phyloP scores from a whole-genome alignment of 2,113 vertebrate species.

The Synchiropus splendidus region DNA sequence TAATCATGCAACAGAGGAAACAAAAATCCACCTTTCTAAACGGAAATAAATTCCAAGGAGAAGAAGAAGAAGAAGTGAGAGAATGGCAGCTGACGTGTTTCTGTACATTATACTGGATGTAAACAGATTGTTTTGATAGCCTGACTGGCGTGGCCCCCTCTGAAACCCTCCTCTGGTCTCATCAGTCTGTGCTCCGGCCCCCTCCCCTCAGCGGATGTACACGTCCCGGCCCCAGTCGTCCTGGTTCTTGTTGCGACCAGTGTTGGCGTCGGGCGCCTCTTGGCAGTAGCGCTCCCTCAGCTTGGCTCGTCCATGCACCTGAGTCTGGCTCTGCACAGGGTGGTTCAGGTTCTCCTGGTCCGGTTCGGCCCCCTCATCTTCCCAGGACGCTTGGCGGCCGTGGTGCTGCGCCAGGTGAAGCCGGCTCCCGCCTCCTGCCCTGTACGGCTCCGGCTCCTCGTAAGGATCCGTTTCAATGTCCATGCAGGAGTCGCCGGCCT shows the following conservation, averaged over 20 bases:
- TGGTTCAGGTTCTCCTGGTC: constrained; percentile 80
- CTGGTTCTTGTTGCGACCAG: constrained; percentile 72
- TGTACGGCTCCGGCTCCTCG: constrained; percentile 76
- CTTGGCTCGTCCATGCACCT: constrained; percentile 73
- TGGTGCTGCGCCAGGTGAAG: constrained; percentile 65
- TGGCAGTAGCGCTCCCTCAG: constrained; percentile 78
- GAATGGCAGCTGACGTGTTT: constrained; percentile 50
- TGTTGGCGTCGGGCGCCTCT: constrained; percentile 62
- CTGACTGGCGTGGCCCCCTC: constrained; percentile 37
- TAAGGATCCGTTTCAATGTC: constrained; percentile 91
- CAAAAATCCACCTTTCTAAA: constrained; percentile 41
- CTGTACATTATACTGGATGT: constrained; percentile 62
- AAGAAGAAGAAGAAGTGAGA: constrained; percentile 38
- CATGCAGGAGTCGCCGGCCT: constrained; percentile 83
- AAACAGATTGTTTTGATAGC: constrained; percentile 58
- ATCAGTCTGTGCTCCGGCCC: constrained; percentile 20
- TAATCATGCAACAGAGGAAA: constrained; percentile 67
- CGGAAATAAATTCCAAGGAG: constrained; percentile 51
- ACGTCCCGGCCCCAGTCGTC: constrained; percentile 86
- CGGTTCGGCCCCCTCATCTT: constrained; percentile 75
- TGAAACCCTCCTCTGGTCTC: constrained; percentile 4
- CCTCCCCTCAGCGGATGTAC: constrained; percentile 76
- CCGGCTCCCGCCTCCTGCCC: constrained; percentile 48
- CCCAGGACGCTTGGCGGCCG: constrained; percentile 76
- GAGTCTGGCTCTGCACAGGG: constrained; percentile 51